Base-by-base conservation (phyloP, 1,140 invertebrate genomes). In the Dufourea novaeangliae region DNA sequence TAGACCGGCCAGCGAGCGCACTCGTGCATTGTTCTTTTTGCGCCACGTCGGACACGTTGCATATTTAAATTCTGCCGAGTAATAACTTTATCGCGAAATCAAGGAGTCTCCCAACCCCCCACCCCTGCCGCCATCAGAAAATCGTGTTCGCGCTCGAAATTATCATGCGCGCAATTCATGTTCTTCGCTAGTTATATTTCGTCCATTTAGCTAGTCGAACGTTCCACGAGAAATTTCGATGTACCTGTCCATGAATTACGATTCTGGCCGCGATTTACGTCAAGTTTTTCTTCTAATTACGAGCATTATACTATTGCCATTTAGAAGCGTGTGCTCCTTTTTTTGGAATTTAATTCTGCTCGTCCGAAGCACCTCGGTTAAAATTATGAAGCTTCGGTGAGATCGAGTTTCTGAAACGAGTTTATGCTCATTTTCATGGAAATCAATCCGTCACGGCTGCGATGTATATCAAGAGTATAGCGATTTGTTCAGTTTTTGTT, bases 51-150 rank as follows among this genome's bases (percentile, higher is more conserved):
- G 59, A 85, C 76, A 70, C 79, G 66, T 67, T 69, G 78, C 61
- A 77, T 84, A 84, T 85, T 85, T 71, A 84, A 78, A 76, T 59
- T 72, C 64, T 44, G 34, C 37, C 72, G 14, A 66, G 72, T 44
- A 75, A 75, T 79, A 69, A 80, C 83, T 84, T 80, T 84, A 84
- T 80, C 73, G 73, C 20, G 56, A 77, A 68, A 83, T 83, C 82
- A 75, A 73, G 56, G 73, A 69, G 44, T 50, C 37, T 20, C 2
- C 17, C 37, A 20, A 17, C 27, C 11, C n/a, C 46, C 32, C n/a
- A n/a, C 25, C 2, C 17, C 37, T n/a, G 22, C 27, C 11, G 25
- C 46, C 32, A 8, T n/a, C n/a, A 50, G n/a, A 6, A n/a, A 76
- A 79, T 83, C 41, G 39, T 32, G 27, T 57, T 41, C 29, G 25